Evolutionary conservation across 2,797 vertebrate genomes (phyloP).

Genomic region (Spheniscus humboldti): DNA sequence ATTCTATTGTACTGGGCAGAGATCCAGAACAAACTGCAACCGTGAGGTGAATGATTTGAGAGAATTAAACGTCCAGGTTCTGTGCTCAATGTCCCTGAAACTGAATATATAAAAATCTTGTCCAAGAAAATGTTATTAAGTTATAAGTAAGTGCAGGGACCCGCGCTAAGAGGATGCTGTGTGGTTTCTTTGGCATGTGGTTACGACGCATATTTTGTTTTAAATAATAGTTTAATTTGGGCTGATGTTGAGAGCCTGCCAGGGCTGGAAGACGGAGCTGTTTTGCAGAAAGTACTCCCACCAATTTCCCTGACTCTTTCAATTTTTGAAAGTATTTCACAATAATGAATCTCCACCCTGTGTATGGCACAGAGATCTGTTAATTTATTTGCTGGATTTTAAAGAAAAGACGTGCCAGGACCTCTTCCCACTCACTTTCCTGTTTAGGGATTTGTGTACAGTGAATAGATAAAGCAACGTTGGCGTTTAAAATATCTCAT

Average conservation of each 20-base stretch:
- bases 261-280: background rate
- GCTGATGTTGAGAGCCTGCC: background rate
- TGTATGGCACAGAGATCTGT: background rate
- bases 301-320: background rate
- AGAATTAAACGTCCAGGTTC: slow-evolving; percentile 71
- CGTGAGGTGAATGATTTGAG: slow-evolving; percentile 47
- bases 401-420: background rate
- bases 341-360: background rate
- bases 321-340: background rate
- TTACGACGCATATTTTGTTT: background rate
- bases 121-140: slow-evolving; percentile 75
- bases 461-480: background rate
- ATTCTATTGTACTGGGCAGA: slow-evolving; percentile 67
- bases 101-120: slow-evolving; percentile 59
- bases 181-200: slow-evolving; percentile 56
- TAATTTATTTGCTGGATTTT: background rate
- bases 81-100: slow-evolving; percentile 58
- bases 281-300: background rate
- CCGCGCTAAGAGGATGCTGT: slow-evolving; percentile 67
- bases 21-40: slow-evolving; percentile 76
- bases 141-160: slow-evolving; percentile 71
- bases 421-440: background rate
- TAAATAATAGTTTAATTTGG: slow-evolving; percentile 40
- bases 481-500: background rate
- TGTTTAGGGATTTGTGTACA: background rate